Evolutionary conservation across 2,888 invertebrate genomes (phyloP), one percentile per base, ranked within the genome.

Genomic region (Himalopsyche japonica): DNA sequence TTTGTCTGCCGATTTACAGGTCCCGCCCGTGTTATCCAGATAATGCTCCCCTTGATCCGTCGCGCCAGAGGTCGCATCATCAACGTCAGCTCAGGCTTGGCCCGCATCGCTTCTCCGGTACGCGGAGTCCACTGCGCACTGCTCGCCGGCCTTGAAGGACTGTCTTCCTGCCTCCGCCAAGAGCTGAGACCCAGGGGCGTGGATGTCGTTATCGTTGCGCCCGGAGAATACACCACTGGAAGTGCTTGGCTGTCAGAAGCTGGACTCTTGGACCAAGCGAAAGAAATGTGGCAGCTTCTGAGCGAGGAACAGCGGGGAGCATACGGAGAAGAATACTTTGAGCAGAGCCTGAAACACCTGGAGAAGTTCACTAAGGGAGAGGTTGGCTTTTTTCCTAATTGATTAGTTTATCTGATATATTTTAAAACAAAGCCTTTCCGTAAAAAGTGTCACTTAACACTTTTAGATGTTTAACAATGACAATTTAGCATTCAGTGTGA

Each of bases 251-350:
- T 96, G 12, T 94, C 94, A 27, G 95, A 96, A 87, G 93, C 92
- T 85, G 93, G 94, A 87, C 91, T 95, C 87, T 90, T 95, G 86
- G 94, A 95, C 88, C 94, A 94, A 91, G 96, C 97, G 7, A 94
- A 95, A 86, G 94, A 95, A 88, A 97, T 97, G 96, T 97, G 97
- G 97, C 94, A 95, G 89, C 91, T 97, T 88, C 93, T 94, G 83
- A 95, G 95, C 88, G 96, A 96, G 89, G 95, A 95, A 89, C 95
- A 95, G 88, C 94, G 94, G 88, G 93, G 94, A 48, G 95, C 95
- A 87, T 97, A 97, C 89, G 96, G 96, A 15, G 95, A 96, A 90
- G 95, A 96, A 89, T 95, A 96, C 89, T 97, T 97, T 90, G 96
- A 97, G 89, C 93, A 94, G 86, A 96, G 96, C 84, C 93, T 97